Evolutionary conservation across 2,888 invertebrate species (phyloP).

Genomic region (Cantharis flavilabris): DNA sequence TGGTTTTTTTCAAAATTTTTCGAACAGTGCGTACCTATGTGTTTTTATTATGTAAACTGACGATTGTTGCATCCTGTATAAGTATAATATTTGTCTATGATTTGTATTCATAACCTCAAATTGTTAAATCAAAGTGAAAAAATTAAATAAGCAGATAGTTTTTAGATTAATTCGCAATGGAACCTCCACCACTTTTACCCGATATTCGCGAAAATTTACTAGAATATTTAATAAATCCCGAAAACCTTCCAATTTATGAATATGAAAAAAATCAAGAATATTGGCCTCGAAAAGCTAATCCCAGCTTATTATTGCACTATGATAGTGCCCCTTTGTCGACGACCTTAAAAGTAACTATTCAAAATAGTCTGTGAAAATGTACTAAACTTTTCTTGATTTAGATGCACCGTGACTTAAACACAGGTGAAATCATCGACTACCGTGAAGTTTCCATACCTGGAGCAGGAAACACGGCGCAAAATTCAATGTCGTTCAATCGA

Average conservation of each 20-base stretch:
- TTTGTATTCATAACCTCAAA: neutral
- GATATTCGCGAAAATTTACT: conserved; percentile 67
- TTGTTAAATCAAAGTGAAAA: neutral
- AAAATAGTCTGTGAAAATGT: conserved; percentile 5
- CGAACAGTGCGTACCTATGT: too few relatives aligned
- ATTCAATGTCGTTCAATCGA: conserved; percentile 79
- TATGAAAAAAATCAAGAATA: conserved; percentile 70
- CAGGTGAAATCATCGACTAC: conserved; percentile 75
- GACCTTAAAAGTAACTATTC: conserved; percentile 56
- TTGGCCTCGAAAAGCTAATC: conserved; percentile 63
- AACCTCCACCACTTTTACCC: conserved; percentile 66
- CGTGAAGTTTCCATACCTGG: conserved; percentile 63
- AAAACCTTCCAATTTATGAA: conserved; percentile 73
- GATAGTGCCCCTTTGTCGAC: conserved; percentile 59
- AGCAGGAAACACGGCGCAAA: conserved; percentile 68
- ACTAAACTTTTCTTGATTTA: conserved; percentile 43
- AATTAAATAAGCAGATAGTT: neutral
- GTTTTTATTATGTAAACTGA: too few relatives aligned
- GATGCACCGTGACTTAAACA: conserved; percentile 74
- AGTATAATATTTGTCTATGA: too few relatives aligned
- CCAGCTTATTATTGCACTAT: conserved; percentile 59
- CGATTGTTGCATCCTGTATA: too few relatives aligned
- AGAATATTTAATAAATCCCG: conserved; percentile 69
- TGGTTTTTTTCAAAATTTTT: too few relatives aligned
- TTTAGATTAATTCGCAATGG: neutral